Conservation (phyloP, 2,113 vertebrate species). For the Beaufortia kweichowensis region DNA sequence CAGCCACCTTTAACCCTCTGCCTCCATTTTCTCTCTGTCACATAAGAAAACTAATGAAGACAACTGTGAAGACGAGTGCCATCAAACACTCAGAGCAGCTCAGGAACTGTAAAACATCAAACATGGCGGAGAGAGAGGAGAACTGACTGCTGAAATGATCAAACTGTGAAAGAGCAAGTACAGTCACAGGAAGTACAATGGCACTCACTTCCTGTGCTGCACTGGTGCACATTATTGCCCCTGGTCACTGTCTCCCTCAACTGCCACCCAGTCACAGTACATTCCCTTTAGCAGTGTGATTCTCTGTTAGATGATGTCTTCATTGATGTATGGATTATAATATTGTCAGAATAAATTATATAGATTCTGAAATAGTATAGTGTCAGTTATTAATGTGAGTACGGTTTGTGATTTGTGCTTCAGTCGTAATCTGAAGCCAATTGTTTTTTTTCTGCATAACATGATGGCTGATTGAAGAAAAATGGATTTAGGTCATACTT, state of each 20-base stretch:
- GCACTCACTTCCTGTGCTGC: conserved; percentile 40
- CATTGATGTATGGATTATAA: conserved; percentile 67
- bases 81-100: conserved; percentile 15
- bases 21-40: conserved; percentile 32
- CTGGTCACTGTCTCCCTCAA: conserved; percentile 8
- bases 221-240: conserved; percentile 25
- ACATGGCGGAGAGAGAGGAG: not conserved
- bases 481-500: too few species aligned
- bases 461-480: too few species aligned
- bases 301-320: conserved; percentile 73
- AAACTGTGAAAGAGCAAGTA: conserved; percentile 54
- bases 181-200: conserved; percentile 25
- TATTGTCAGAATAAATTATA: conserved; percentile 67
- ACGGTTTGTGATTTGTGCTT: not conserved
- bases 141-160: conserved; percentile 24
- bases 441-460: too few species aligned
- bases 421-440: too few species aligned
- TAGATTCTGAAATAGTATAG: conserved; percentile 52
- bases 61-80: conserved; percentile 43
- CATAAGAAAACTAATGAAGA: conserved; percentile 18
- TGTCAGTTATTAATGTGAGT: not conserved
- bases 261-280: conserved; percentile 31
- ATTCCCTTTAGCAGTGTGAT: conserved; percentile 57
- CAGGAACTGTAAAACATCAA: conserved; percentile 34
- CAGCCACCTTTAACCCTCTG: conserved; percentile 12